A percentile compares a stretch with the other conserved stretches of the same genome.
Evolutionary conservation across 1,140 invertebrate genomes (phyloP).

Genomic region (Apis cerana): DNA sequence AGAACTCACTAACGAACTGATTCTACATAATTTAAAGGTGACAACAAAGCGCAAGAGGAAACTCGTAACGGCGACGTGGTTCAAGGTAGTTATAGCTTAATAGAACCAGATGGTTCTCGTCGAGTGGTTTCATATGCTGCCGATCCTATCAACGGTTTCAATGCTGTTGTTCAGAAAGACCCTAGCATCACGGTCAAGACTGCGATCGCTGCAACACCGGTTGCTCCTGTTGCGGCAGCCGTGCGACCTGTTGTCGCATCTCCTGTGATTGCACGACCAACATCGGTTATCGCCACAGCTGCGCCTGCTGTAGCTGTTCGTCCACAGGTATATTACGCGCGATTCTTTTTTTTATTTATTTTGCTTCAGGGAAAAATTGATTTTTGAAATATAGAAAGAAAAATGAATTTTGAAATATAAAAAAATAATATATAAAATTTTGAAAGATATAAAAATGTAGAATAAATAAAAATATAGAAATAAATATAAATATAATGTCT

Average conservation of each 20-base stretch:
- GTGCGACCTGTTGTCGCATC: conserved; percentile 47
- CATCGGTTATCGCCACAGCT: conserved; percentile 46
- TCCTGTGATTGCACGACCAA: conserved; percentile 40
- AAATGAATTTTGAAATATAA: too few relatives aligned
- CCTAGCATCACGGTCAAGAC: conserved; percentile 66
- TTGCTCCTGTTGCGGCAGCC: conserved; percentile 42
- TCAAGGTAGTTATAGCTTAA: conserved; percentile 79
- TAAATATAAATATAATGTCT: too few relatives aligned
- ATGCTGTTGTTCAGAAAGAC: conserved; percentile 79
- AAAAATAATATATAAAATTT: too few relatives aligned
- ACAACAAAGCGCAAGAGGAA: conserved; percentile 79
- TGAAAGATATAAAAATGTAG: too few relatives aligned
- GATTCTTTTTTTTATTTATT: not conserved
- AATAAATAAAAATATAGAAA: too few relatives aligned
- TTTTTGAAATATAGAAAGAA: too few relatives aligned
- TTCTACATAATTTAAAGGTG: conserved; percentile 64
- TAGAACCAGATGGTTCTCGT: conserved; percentile 79
- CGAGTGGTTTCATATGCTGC: conserved; percentile 79
- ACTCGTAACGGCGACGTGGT: conserved; percentile 80
- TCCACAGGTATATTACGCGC: conserved; percentile 40
- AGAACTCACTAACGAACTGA: not conserved
- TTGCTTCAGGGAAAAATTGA: too few relatives aligned
- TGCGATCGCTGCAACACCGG: conserved; percentile 59
- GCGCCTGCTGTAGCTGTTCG: conserved; percentile 47
- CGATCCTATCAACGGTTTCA: conserved; percentile 80